A percentile compares a stretch with the other conserved stretches of the same genome.
Evolutionary conservation across 2,797 vertebrate genomes (phyloP).

Genomic region (Podarcis siculus): DNA sequence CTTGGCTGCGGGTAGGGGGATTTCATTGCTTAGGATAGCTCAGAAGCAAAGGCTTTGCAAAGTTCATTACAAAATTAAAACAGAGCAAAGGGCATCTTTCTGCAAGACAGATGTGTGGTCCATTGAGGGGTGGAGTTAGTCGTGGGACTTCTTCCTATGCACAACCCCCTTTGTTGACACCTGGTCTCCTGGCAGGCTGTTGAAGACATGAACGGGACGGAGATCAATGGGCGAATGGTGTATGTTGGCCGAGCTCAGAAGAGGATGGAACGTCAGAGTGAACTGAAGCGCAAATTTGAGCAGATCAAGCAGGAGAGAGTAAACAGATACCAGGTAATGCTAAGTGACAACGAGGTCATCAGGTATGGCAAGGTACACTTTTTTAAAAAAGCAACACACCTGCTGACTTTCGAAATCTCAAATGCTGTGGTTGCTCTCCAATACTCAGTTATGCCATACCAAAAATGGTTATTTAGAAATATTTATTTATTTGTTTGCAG

Average conservation of each 20-base stretch:
- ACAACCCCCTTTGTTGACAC: not conserved
- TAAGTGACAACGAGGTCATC: not conserved
- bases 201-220: constrained; percentile 92
- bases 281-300: constrained; percentile 93
- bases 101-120: not conserved
- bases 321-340: constrained; percentile 90
- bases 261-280: constrained; percentile 90
- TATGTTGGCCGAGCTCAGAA: constrained; percentile 97
- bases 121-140: not conserved
- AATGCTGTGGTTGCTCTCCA: not conserved
- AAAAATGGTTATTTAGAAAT: not conserved
- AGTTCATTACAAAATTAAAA: not conserved
- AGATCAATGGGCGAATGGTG: constrained; percentile 86
- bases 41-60: not conserved
- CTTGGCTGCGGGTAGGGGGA: not conserved
- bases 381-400: not conserved
- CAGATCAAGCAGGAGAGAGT: constrained; percentile 94
- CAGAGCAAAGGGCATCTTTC: not conserved
- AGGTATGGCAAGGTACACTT: no score
- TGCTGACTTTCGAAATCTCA: not conserved
- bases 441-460: not conserved
- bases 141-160: rapidly evolving
- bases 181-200: constrained; percentile 83
- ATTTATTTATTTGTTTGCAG: not conserved
- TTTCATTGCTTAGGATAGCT: not conserved